Base-by-base conservation (phyloP, 2,113 vertebrate genomes). In the Clarias magur region DNA sequence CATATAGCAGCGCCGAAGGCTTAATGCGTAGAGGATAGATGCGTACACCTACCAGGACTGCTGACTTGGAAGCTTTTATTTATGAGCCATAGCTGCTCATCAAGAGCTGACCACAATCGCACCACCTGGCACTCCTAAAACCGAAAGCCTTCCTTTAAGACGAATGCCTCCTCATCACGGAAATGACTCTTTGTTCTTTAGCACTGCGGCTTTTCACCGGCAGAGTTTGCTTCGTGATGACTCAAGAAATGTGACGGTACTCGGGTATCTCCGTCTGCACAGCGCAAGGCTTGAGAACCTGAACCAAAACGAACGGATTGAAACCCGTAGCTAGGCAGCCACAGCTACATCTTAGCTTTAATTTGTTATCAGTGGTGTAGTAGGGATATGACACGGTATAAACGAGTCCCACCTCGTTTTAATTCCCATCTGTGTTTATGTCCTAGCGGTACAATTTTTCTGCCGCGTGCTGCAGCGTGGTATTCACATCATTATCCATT, bases 61-160 rank as follows among this genome's bases (percentile, higher is more conserved):
- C 93, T 92, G 91, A 91, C 89, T 90, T 90, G 88, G 93, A 89
- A 93, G 92, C 91, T 91, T 92, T 93, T 94, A 94, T 95, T 93
- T 94, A 94, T 95, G 92, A 94, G 92, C 80, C 79, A 92, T 90
- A 91, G 93, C 92, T 92, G 92, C 92, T 93, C 93, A 93, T 95
- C 92, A 93, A 84, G 91, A 92, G 89, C 93, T 94, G 94, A 95
- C 94, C 95, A 92, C 92, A 93, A 92, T 93, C 92, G 93, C 93
- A 93, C 93, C 73, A 93, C 93, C 76, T 48, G 83, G 76, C 81
- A 70, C 78, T 79, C 92, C 91, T 89, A 92, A 91, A 93, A 87
- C 88, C 88, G 84, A 84, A 80, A 80, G 92, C 92, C 91, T 91
- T 15, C 88, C 91, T 93, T 93, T 92, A 92, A 95, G 92, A 91